Base-by-base conservation (phyloP, 2,797 vertebrate species). In the Sorex maritimensis region DNA sequence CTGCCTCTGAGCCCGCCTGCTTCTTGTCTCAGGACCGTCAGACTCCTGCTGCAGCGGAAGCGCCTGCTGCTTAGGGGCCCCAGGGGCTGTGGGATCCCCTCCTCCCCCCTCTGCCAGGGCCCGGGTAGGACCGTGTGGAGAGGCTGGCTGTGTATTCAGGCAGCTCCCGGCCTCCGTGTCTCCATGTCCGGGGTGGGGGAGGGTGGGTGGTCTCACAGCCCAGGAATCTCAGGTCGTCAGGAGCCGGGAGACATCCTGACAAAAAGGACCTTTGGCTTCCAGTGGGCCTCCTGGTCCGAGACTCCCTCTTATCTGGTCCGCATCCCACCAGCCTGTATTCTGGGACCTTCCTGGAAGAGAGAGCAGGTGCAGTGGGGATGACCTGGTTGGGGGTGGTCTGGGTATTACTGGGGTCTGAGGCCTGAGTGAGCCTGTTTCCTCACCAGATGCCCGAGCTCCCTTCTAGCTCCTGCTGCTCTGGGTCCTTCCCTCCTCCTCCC, bases 341-440 rank as follows among this genome's bases (percentile, higher is more conserved):
- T 41, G 24, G 23, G 72, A 91, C 10, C 93, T 82, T 83, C 55
- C 49, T 75, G 28, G 81, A 86, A 49, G 52, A 81, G 30, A 74
- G 52, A 24, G 49, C 49, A 52, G 49, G 49, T 52, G 49, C 49
- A 74, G 26, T 3, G 52, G 69, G 26, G 34, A 4, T 34, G 0
- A 19, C 23, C 61, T 63, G 61, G 61, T 8, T 23, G 19, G 61
- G 46, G 63, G 67, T 12, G 75, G 26, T 84, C 46, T 15, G 44
- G 46, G 41, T 44, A 7, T 44, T 44, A 7, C 41, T 44, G 41
- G 7, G 41, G 41, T 44, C 41, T 44, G 26, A 23, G 69, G 17
- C 17, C 81, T 94, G 63, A 72, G n/a, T 23, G 68, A 90, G 65
- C 87, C 79, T 90, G 28, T 81, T 86, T 95, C 46, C n/a, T 65